These are phyloP conservation scores for Acipenser transmontanus DNA, from an alignment of 2,797 vertebrate species.

Conservation along the genomic window DNA sequence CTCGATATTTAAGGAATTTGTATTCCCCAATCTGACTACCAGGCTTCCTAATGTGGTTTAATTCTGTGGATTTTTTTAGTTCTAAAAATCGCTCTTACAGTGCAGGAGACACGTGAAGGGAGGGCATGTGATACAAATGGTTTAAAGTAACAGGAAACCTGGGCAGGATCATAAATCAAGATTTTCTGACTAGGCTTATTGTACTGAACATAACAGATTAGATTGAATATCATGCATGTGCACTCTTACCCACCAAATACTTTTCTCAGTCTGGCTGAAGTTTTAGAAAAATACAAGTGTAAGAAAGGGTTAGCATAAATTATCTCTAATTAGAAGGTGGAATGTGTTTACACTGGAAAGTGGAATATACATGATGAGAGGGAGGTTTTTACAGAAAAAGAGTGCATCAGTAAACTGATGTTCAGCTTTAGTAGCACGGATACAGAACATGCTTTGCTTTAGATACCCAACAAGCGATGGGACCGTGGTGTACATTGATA, in stretches of 20 bases:
- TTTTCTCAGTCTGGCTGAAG: conserved; percentile 6
- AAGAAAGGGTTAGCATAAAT: conserved; percentile 10
- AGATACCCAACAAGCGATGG: too few species aligned
- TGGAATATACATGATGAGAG: neutral
- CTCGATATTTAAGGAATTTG: neutral
- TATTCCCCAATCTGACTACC: neutral
- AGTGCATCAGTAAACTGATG: neutral
- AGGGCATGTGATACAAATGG: conserved; percentile 35
- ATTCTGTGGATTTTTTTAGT: conserved; percentile 17
- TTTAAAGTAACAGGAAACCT: conserved; percentile 59
- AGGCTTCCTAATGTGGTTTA: neutral
- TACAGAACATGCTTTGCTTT: too few species aligned
- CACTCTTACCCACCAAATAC: conserved; percentile 35
- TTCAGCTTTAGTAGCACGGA: too few species aligned
- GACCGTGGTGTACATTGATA: too few species aligned
- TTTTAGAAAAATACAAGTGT: conserved; percentile 8
- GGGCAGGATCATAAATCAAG: conserved; percentile 49
- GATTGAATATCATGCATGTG: conserved; percentile 46
- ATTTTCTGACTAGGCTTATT: conserved; percentile 53
- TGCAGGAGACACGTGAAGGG: conserved; percentile 40
- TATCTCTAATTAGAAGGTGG: conserved; percentile 4
- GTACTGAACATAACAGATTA: conserved; percentile 46
- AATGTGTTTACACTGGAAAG: conserved; percentile 10
- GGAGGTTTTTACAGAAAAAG: neutral
- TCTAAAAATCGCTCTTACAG: conserved; percentile 16